Evolutionary conservation across 2,113 vertebrate species (phyloP), one percentile per base, ranked within the genome.

Genomic region (Damaliscus lunatus): DNA sequence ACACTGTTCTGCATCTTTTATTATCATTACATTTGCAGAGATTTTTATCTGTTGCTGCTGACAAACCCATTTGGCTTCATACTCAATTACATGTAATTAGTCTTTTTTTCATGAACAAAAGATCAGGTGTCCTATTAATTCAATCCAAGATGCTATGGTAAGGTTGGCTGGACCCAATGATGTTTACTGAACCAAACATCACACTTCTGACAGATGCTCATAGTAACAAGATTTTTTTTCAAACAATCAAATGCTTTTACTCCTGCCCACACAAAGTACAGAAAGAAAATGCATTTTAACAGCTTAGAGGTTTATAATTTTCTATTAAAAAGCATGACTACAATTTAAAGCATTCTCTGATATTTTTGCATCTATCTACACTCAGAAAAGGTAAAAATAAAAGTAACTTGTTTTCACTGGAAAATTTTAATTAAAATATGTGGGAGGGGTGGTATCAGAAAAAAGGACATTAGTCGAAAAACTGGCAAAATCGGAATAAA

Each of bases 1-100:
- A 90, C 90, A 97, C 7, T 52, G 64, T 85, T 96, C 86, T 96
- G 87, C 43, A 94, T 57, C 97, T 97, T 97, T 97, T 89, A 78
- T 96, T 96, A 90, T 93, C 62, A 81, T 95, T 95, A 83, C 84
- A 98, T 95, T 98, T 94, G 84, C 93, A 92, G 57, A 78, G 86
- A 97, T 98, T 96, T 52, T 96, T 96, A 97, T 98, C 98, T 96
- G 90, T 89, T 91, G 88, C 50, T 94, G 64, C 93, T 91, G 87
- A 90, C 92, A 97, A 97, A 88, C 27, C 50, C 97, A 97, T 97
- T 97, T 97, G 89, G 21, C 29, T 93, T 98, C 96, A 84, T 94
- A 96, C 96, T 97, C 96, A 97, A 98, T 97, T 97, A 97, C n/a
- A 97, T 96, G 83, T 96, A 98, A 98, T 98, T 98, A 97, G 96